Evolutionary conservation across 2,797 vertebrate genomes (phyloP).

Genomic region (Arremon aurantiirostris): DNA sequence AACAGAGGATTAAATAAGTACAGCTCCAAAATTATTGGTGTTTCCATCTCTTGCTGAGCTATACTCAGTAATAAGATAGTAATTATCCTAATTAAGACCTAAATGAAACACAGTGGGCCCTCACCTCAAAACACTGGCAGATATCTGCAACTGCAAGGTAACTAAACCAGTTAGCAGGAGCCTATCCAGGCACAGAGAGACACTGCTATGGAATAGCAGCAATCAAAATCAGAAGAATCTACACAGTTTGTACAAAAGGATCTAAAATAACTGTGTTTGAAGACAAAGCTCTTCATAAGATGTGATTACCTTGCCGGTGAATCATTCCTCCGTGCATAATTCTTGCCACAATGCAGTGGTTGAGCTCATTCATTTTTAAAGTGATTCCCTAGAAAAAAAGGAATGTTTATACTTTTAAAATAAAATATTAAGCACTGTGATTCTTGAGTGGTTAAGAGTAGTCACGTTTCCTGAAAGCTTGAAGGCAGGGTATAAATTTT

Average conservation of each 20-base stretch:
- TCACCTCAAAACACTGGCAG: background rate
- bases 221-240: background rate
- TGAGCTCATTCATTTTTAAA: conserved; percentile 97
- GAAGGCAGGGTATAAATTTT: background rate
- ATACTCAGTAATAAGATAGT: background rate
- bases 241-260: background rate
- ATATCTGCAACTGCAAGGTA: background rate
- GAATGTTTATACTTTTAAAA: background rate
- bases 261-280: background rate
- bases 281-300: background rate
- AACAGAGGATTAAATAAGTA: background rate
- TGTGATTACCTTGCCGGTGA: conserved; percentile 91
- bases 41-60: background rate
- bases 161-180: background rate
- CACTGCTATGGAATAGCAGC: background rate
- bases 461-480: background rate
- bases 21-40: background rate
- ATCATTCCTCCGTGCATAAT: conserved; percentile 99
- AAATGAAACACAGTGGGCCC: background rate
- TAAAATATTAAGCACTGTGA: background rate
- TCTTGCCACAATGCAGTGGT: conserved; percentile 96
- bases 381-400: conserved; percentile 86
- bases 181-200: background rate
- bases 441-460: background rate
- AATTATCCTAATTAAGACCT: background rate